A percentile compares a stretch with the other conserved stretches of the same genome.
phyloP scores from a whole-genome alignment of 2,113 vertebrate species.

The Colossoma macropomum region DNA sequence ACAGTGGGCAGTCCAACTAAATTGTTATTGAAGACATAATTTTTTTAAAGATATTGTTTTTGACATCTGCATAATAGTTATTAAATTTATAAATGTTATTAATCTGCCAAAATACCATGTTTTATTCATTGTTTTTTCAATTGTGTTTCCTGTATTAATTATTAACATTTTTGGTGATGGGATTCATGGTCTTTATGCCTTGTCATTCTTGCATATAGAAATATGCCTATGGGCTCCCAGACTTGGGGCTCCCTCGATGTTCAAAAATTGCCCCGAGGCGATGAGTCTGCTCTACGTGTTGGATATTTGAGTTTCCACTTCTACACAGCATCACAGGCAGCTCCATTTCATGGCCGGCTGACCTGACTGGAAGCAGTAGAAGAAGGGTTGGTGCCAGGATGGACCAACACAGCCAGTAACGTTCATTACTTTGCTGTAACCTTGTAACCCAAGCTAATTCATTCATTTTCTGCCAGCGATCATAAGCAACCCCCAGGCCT shows the following conservation, averaged over 20 bases:
- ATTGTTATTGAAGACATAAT: no score
- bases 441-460: conserved; percentile 74
- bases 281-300: not conserved
- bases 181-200: no score
- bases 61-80: no score
- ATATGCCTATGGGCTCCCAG: not conserved
- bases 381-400: conserved; percentile 64
- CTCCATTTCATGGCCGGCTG: conserved; percentile 79
- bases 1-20: no score
- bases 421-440: conserved; percentile 78
- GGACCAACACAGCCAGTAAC: conserved; percentile 78
- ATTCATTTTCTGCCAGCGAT: conserved; percentile 67
- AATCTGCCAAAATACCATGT: no score
- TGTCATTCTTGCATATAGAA: not conserved
- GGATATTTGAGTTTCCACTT: not conserved
- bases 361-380: conserved; percentile 74
- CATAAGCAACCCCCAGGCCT: conserved; percentile 44
- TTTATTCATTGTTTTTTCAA: no score
- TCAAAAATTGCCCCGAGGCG: not conserved
- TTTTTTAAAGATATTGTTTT: no score
- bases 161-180: no score
- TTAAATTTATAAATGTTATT: no score
- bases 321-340: conserved; percentile 67
- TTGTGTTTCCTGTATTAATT: no score
- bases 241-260: not conserved